These are phyloP conservation scores for Temnopleurus reevesii DNA, from an alignment of 53 echinoderm and acorn worm species.

Conservation along the genomic window DNA sequence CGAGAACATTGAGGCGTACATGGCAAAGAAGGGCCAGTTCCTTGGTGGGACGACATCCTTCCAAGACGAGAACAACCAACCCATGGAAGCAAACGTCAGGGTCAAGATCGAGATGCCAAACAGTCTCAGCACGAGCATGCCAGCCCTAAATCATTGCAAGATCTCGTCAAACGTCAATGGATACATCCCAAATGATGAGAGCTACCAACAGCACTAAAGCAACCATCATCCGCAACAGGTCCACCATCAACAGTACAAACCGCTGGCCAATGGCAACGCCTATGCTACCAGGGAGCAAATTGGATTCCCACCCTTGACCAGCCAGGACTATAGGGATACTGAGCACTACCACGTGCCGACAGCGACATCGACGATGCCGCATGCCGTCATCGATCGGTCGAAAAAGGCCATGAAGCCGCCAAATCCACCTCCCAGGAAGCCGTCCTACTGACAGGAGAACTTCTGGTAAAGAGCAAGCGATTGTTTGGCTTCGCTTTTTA, in stretches of 20 bases:
- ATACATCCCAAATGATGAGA: neutral
- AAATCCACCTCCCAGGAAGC: conserved; percentile 53
- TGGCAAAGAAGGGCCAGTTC: conserved; percentile 71
- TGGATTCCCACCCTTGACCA: conserved; percentile 8
- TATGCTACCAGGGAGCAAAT: conserved; percentile 45
- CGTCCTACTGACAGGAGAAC: conserved; percentile 8
- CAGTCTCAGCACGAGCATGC: conserved; percentile 75
- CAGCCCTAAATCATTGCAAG: conserved; percentile 71
- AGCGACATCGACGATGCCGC: neutral
- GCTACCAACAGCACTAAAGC: neutral
- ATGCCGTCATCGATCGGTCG: conserved; percentile 40
- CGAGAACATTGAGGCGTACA: conserved; percentile 80
- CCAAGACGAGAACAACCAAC: conserved; percentile 68
- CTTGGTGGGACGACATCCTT: conserved; percentile 73
- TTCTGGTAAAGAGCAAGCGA: neutral
- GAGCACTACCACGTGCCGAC: conserved; percentile 34
- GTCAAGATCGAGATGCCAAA: conserved; percentile 80
- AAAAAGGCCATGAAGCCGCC: conserved; percentile 57
- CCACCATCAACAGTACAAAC: conserved; percentile 22
- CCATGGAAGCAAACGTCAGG: conserved; percentile 78
- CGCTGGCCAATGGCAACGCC: conserved; percentile 37
- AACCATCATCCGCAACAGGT: neutral
- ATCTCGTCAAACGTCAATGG: conserved; percentile 53
- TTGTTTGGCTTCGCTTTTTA: neutral
- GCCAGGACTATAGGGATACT: neutral